Percentiles rank a stretch among this genome's conserved stretches.
Conservation (phyloP, 2,888 invertebrate species). For the Zhengitettix transpicula region DNA sequence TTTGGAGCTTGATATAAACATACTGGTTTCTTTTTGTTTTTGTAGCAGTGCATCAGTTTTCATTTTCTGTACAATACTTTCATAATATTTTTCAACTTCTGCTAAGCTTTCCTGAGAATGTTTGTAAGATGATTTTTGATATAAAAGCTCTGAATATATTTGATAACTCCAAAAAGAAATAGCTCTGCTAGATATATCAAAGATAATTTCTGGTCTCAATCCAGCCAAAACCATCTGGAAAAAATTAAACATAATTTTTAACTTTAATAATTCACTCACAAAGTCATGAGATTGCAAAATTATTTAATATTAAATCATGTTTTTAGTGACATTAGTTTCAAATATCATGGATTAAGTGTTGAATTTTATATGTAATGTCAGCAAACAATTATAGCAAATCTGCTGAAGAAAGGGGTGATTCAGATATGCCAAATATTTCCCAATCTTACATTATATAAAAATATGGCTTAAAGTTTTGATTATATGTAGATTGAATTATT, state of each 20-base stretch:
- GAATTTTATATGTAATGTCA: too few relatives aligned
- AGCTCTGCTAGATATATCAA: conserved; percentile 26
- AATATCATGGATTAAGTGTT: too few relatives aligned
- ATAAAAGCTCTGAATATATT: conserved; percentile 17
- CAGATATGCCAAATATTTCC: too few relatives aligned
- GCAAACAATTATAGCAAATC: too few relatives aligned
- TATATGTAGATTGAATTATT: too few relatives aligned
- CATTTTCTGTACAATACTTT: not conserved
- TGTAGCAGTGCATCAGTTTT: too few relatives aligned
- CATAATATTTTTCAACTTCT: conserved; percentile 10
- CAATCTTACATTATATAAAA: too few relatives aligned
- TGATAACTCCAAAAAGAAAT: conserved; percentile 29
- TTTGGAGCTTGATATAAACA: too few relatives aligned
- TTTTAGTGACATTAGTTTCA: not conserved
- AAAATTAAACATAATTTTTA: conserved; percentile 3
- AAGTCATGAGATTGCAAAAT: not conserved
- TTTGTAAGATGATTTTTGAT: conserved; percentile 10
- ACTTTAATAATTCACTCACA: not conserved
- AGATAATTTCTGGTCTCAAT: conserved; percentile 25
- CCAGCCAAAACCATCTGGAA: conserved; percentile 25
- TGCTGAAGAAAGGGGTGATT: too few relatives aligned
- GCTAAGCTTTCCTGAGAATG: conserved; percentile 7
- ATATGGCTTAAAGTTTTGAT: too few relatives aligned
- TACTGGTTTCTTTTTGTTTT: too few relatives aligned
- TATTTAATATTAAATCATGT: not conserved